Evolutionary conservation across 2,888 invertebrate genomes (phyloP), one percentile per base, ranked within the genome.

Genomic region (Emmelina monodactyla): DNA sequence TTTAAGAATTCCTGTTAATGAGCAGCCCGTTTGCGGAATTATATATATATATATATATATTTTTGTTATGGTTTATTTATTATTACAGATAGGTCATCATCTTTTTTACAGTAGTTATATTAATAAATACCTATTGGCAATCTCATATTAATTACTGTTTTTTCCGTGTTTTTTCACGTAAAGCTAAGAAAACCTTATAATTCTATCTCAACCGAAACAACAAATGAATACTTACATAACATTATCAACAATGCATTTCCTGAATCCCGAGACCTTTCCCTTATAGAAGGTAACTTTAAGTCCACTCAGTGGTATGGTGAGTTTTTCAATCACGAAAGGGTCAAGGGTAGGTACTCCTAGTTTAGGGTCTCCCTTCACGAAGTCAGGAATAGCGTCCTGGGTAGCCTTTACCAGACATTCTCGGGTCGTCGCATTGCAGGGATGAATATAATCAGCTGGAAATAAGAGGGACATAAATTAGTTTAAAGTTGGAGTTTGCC

Each of bases 381-480:
- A 79, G 0, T 60, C 51, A 5, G 73, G 75, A 1, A 79, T 51
- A 0, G 79, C 76, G 2, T 60, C 50, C 42, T 71, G 73, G 2
- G 75, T 68, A 2, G 78, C 41, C 45, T 62, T 62, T 2, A 71
- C 42, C 0, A 78, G 46, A 28, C 79, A 78, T 34, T 49, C 62
- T 32, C 53, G 50, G 4, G 58, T 53, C 1, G 76, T 71, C 0
- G 48, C 57, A 32, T 67, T 67, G 48, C 78, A 79, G 0, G 75
- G 72, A 22, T 58, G 62, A 28, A 79, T 78, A 45, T 38, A 79
- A 45, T 76, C 71, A 22, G 79, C 79, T 79, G 58, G 14, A 58
- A 62, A 15, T 19, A 9, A 19, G 9, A n/a, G n/a, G n/a, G n/a
- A 19, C 5, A 19, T 19, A 19, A 19, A 6, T 6, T 19, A 19